Conservation (phyloP, 2,113 vertebrate genomes). For the Lagopus leucura region DNA sequence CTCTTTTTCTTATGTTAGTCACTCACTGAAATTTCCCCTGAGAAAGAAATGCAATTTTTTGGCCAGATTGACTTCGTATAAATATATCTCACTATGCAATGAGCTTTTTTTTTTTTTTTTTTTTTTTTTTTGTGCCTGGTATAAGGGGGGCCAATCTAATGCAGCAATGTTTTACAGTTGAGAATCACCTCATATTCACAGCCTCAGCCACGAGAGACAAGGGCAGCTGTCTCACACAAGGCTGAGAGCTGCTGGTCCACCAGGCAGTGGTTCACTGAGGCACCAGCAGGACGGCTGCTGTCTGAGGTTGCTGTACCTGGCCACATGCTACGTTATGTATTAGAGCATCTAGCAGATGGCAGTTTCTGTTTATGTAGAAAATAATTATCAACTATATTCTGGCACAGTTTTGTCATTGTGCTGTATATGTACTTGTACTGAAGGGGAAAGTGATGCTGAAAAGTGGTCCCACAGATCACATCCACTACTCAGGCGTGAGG, state of each 20-base stretch:
- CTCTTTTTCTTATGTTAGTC: background rate
- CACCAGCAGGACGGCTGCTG: background rate
- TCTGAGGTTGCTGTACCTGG: rapidly evolving
- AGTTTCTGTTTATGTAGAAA: background rate
- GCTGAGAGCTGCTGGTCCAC: background rate
- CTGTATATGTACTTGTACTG: background rate
- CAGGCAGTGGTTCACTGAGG: background rate
- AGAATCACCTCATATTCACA: background rate
- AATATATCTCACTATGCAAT: background rate
- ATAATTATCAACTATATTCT: background rate
- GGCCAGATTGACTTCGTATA: background rate
- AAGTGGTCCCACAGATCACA: background rate
- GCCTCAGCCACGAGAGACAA: background rate
- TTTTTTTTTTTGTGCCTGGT: too few species aligned
- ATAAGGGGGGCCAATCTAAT: rapidly evolving
- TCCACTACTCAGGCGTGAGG: background rate
- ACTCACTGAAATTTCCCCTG: background rate
- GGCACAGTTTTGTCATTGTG: background rate
- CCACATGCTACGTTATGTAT: rapidly evolving
- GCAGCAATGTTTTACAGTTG: background rate
- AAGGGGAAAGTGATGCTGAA: background rate
- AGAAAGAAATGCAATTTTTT: background rate
- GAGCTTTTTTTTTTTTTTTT: background rate
- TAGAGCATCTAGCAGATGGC: background rate
- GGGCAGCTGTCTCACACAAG: background rate